Conservation (phyloP, 2,888 invertebrate genomes). For the Lasioglossum oenotherae region DNA sequence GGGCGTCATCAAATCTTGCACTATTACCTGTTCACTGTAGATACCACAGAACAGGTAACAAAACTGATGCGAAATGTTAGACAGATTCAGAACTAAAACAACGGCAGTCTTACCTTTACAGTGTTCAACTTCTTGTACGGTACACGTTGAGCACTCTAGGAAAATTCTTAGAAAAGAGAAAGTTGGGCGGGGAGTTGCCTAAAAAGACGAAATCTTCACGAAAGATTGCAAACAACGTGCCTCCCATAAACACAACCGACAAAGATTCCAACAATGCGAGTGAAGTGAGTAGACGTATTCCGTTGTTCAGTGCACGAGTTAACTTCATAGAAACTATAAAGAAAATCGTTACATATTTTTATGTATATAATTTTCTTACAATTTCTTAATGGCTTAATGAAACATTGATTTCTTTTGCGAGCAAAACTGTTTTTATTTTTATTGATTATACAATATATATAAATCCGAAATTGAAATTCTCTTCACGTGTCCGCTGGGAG, state of each 20-base stretch:
- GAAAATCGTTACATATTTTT: background rate
- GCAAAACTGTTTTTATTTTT: no score
- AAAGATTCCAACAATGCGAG: background rate
- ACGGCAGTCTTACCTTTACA: no score
- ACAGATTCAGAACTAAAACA: no score
- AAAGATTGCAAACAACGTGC: no score
- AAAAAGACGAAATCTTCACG: no score
- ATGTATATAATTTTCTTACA: background rate
- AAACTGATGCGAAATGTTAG: no score
- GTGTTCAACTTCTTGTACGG: no score
- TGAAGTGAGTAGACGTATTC: background rate
- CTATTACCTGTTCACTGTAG: background rate
- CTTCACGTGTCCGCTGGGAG: background rate
- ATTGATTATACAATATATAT: background rate
- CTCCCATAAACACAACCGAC: background rate
- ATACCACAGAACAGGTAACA: no score
- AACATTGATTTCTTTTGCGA: background rate
- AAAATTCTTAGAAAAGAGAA: no score
- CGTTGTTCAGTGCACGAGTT: background rate
- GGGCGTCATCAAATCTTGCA: background rate
- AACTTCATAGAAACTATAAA: background rate
- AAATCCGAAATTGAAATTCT: background rate
- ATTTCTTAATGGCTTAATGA: no score
- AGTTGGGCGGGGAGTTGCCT: no score
- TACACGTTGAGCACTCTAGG: no score